These are phyloP conservation scores for Dasypus novemcinctus DNA, from an alignment of 2,113 vertebrate genomes.

Conservation along the genomic window DNA sequence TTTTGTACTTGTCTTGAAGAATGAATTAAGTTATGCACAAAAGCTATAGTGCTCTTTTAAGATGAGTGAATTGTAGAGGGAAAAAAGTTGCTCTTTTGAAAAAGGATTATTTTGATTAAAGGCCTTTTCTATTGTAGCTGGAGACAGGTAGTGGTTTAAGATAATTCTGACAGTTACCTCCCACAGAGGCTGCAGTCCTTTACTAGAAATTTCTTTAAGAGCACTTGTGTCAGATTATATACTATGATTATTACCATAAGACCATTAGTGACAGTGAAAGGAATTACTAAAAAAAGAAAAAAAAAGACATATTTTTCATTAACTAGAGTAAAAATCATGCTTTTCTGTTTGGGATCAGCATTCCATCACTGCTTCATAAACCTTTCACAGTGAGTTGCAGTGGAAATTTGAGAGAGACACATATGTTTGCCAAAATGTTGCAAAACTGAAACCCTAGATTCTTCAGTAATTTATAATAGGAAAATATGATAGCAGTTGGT, in stretches of 20 bases:
- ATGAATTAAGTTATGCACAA: slow-evolving; percentile 92
- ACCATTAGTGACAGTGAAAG: slow-evolving; percentile 82
- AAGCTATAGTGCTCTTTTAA: slow-evolving; percentile 89
- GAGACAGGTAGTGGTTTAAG: slow-evolving; percentile 90
- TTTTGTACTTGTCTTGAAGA: slow-evolving; percentile 90
- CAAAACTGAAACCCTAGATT: slow-evolving; percentile 62
- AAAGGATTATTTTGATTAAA: slow-evolving; percentile 91
- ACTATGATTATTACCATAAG: slow-evolving; percentile 86
- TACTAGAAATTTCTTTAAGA: slow-evolving; percentile 86
- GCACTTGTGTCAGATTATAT: slow-evolving; percentile 86
- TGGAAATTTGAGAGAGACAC: slow-evolving; percentile 61
- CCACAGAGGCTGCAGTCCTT: slow-evolving; percentile 85
- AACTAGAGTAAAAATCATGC: slow-evolving; percentile 76
- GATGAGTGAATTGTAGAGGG: slow-evolving; percentile 87
- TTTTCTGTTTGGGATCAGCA: slow-evolving; percentile 72
- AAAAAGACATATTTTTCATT: slow-evolving; percentile 81
- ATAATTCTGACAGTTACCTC: slow-evolving; percentile 88
- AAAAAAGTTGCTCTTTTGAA: slow-evolving; percentile 87
- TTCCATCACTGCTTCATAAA: slow-evolving; percentile 67
- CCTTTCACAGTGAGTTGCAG: slow-evolving; percentile 49
- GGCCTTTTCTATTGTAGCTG: slow-evolving; percentile 88
- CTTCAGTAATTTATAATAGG: slow-evolving; percentile 63
- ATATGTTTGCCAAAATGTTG: slow-evolving; percentile 70
- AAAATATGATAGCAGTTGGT: slow-evolving; percentile 42
- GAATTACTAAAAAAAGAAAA: slow-evolving; percentile 71